Percentiles rank a stretch among this genome's conserved stretches.
Conservation (phyloP, 2,888 invertebrate genomes). For the Agrochola litura region DNA sequence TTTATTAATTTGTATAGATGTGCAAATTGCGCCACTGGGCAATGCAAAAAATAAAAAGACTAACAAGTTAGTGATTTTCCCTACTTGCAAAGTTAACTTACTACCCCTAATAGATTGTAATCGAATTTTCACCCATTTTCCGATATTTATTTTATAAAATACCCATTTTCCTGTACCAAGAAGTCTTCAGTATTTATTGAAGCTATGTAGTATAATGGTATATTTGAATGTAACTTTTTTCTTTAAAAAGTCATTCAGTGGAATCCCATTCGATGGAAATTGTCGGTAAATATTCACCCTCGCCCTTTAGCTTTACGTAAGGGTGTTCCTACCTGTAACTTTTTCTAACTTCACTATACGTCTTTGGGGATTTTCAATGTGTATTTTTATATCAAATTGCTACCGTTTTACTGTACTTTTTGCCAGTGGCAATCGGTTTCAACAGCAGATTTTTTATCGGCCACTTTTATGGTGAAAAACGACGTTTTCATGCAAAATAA, state of each 20-base stretch:
- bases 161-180: not conserved
- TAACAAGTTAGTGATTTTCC: not conserved
- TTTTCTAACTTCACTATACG: constrained; percentile 37
- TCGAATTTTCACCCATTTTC: constrained; percentile 14
- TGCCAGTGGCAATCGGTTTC: not conserved
- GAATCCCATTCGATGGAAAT: constrained; percentile 54
- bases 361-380: constrained; percentile 46
- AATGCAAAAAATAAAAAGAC: not conserved
- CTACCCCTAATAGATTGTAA: not conserved
- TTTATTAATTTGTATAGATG: not conserved
- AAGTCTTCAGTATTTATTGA: constrained; percentile 34
- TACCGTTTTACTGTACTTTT: constrained; percentile 12
- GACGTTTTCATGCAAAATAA: not conserved
- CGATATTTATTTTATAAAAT: constrained; percentile 5
- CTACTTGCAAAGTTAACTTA: not conserved
- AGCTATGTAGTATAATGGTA: constrained; percentile 27
- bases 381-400: constrained; percentile 28
- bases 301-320: constrained; percentile 32
- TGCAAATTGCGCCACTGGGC: not conserved
- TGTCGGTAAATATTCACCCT: constrained; percentile 66
- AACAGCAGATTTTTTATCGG: not conserved
- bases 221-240: constrained; percentile 50
- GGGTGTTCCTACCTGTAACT: constrained; percentile 53
- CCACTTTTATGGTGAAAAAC: not conserved
- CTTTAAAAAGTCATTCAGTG: constrained; percentile 48